A percentile compares a stretch with the other conserved stretches of the same genome.
Conservation (phyloP, 2,113 vertebrate species). For the Ammodytes marinus region DNA sequence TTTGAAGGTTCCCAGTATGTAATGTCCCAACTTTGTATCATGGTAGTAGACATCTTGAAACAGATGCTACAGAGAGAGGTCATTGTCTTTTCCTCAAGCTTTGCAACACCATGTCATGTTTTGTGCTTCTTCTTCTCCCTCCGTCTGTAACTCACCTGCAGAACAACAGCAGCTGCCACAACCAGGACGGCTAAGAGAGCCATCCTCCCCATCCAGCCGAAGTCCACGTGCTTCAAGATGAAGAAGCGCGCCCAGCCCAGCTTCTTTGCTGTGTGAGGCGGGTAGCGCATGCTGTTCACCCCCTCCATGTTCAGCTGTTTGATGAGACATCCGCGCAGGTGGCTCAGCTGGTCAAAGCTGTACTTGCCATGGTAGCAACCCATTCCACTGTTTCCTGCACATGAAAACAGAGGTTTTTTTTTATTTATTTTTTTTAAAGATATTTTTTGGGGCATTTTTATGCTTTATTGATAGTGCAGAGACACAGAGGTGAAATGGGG, state of each 20-base stretch:
- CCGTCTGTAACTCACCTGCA: slow-evolving; percentile 72
- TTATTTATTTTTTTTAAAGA: no score
- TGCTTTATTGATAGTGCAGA: no score
- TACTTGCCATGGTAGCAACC: slow-evolving; percentile 89
- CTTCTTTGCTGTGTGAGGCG: slow-evolving; percentile 88
- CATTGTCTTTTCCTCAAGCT: not conserved
- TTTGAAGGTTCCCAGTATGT: not conserved
- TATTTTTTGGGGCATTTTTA: no score
- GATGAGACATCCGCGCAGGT: slow-evolving; percentile 88
- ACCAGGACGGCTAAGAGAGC: slow-evolving; percentile 76
- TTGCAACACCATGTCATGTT: not conserved
- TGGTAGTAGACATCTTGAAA: not conserved
- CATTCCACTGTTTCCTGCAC: slow-evolving; percentile 92
- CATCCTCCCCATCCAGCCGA: slow-evolving; percentile 75
- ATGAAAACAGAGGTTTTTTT: not conserved
- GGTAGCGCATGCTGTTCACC: slow-evolving; percentile 87
- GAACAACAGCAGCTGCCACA: slow-evolving; percentile 73
- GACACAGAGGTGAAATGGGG: no score
- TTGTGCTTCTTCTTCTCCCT: not conserved
- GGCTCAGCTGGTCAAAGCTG: slow-evolving; percentile 92
- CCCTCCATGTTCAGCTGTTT: slow-evolving; percentile 87
- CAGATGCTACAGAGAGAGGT: not conserved
- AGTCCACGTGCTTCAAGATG: slow-evolving; percentile 77
- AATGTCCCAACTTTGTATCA: not conserved
- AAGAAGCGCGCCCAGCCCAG: slow-evolving; percentile 89